These are phyloP conservation scores for Pseudochaenichthys georgianus DNA, from an alignment of 2,797 vertebrate genomes.

Conservation along the genomic window DNA sequence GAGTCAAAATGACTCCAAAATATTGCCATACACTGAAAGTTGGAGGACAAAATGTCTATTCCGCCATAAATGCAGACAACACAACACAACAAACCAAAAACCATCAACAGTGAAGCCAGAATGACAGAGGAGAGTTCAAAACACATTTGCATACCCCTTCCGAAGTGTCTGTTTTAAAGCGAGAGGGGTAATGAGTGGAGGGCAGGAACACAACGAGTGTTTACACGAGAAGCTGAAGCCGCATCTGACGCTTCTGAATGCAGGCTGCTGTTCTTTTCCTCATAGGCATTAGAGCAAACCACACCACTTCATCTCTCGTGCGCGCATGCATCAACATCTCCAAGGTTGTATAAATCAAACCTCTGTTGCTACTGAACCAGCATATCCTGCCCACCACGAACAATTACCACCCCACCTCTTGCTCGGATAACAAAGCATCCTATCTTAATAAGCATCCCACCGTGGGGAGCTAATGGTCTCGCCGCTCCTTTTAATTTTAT, in stretches of 20 bases:
- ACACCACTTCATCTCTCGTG: constrained; percentile 71
- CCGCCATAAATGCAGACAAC: background rate
- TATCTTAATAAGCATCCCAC: constrained; percentile 88
- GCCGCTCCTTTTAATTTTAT: constrained; percentile 89
- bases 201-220: constrained; percentile 56
- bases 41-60: background rate
- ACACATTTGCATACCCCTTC: constrained; percentile 66
- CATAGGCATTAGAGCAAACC: constrained; percentile 75
- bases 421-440: constrained; percentile 86
- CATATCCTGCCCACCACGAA: constrained; percentile 80
- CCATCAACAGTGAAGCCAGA: constrained; percentile 40
- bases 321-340: constrained; percentile 74
- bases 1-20: no score
- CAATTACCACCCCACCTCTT: constrained; percentile 80
- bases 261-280: constrained; percentile 73
- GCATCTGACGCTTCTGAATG: constrained; percentile 67
- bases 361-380: constrained; percentile 79
- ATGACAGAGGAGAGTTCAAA: constrained; percentile 62
- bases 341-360: constrained; percentile 83
- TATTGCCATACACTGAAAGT: background rate
- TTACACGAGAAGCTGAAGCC: constrained; percentile 60
- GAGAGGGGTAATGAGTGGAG: constrained; percentile 39
- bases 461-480: constrained; percentile 88
- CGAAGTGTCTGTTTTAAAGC: constrained; percentile 56
- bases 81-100: constrained; percentile 37